Percentiles rank a stretch among this genome's conserved stretches.
Conservation (phyloP, 1,140 invertebrate species). For the Drosophila erecta region DNA sequence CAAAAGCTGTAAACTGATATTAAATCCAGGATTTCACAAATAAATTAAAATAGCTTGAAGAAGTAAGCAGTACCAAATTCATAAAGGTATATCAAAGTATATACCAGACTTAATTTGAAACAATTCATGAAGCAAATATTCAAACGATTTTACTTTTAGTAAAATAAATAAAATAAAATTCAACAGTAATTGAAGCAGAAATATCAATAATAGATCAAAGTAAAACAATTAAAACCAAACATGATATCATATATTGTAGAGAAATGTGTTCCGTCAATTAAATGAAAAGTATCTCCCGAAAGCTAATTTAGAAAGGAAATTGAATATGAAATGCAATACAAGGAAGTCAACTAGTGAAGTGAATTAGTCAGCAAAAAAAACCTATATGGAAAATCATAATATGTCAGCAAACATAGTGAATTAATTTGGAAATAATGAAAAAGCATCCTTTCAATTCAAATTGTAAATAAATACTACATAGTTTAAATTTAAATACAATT, state of each 20-base stretch:
- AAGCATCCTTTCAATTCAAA: background rate
- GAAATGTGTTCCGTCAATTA: background rate
- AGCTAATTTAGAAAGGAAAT: too few relatives aligned
- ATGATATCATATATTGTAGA: background rate
- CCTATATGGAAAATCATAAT: background rate
- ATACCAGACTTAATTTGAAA: background rate
- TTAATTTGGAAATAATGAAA: constrained; percentile 1
- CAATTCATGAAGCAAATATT: constrained; percentile 5
- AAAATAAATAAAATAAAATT: background rate
- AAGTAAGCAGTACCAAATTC: background rate
- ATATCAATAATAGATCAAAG: background rate
- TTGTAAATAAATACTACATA: background rate
- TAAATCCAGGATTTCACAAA: background rate
- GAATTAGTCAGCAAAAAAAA: background rate
- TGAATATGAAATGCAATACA: background rate
- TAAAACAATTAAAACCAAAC: background rate
- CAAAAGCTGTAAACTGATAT: constrained; percentile 16
- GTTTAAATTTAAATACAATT: background rate
- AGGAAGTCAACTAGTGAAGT: background rate
- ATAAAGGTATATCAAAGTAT: background rate
- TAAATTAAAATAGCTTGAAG: background rate
- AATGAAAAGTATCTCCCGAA: background rate
- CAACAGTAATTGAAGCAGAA: background rate
- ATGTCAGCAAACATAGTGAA: background rate
- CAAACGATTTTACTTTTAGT: background rate